Conservation (phyloP, 2,888 invertebrate genomes). For the Ophion slaviceki region DNA sequence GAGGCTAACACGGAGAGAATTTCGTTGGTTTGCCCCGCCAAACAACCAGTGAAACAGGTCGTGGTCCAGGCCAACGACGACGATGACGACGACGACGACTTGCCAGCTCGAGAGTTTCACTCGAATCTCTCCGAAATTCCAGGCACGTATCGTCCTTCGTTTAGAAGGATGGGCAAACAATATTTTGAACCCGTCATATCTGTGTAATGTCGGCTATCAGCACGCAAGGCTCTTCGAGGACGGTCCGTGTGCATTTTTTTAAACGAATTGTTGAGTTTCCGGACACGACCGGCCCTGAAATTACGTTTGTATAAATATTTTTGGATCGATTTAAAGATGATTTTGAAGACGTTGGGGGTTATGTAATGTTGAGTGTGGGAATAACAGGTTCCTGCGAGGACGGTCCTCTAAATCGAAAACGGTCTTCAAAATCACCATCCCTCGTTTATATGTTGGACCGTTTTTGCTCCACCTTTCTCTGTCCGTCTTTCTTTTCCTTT, state of each 20-base stretch:
- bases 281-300: no score
- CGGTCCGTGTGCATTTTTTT: no score
- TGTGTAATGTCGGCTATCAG: no score
- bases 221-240: no score
- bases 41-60: conserved; percentile 35
- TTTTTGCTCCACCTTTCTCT: conserved; percentile 22
- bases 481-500: conserved; percentile 1
- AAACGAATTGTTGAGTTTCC: no score
- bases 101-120: conserved; percentile 61
- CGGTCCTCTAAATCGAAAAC: not conserved
- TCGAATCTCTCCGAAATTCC: conserved; percentile 64
- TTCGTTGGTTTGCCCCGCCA: conserved; percentile 22
- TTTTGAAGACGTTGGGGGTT: not conserved
- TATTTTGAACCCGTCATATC: not conserved
- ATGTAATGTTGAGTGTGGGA: not conserved
- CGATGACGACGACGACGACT: conserved; percentile 24
- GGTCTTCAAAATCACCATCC: not conserved
- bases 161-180: not conserved
- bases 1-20: conserved; percentile 27
- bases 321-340: no score
- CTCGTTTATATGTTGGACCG: conserved; percentile 7
- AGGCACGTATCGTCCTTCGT: conserved; percentile 67
- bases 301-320: no score
- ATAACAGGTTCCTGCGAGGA: not conserved
- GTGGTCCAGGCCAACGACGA: conserved; percentile 55